Evolutionary conservation across 2,888 invertebrate genomes (phyloP).

Genomic region (Ectemnius cavifrons): DNA sequence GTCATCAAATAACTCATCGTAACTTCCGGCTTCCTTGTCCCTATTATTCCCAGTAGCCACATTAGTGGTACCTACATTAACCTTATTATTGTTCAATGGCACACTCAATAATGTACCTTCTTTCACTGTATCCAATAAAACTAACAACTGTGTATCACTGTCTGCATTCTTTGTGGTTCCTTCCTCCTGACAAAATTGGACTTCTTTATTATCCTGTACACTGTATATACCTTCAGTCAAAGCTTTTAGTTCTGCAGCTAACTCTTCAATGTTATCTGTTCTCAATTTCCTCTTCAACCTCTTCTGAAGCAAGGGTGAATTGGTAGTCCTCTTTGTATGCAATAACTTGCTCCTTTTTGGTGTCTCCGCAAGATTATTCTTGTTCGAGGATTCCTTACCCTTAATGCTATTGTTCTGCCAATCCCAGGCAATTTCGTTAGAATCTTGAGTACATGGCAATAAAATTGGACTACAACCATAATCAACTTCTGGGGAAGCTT

Average conservation of each 20-base stretch:
- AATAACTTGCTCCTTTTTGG: slow-evolving; percentile 61
- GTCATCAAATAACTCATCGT: slow-evolving; percentile 67
- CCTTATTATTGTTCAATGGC: background rate
- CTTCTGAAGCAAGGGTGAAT: slow-evolving; percentile 66
- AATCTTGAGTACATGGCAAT: slow-evolving; percentile 76
- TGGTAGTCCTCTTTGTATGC: slow-evolving; percentile 64
- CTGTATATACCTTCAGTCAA: slow-evolving; percentile 59
- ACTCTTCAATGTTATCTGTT: slow-evolving; percentile 59
- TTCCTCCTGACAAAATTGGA: background rate
- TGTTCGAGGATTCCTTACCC: slow-evolving; percentile 5
- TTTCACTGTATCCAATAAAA: slow-evolving; percentile 15
- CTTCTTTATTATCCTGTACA: slow-evolving; percentile 29
- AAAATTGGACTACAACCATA: slow-evolving; percentile 67
- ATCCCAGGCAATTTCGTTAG: slow-evolving; percentile 79
- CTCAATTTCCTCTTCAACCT: slow-evolving; percentile 64
- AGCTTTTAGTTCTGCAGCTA: slow-evolving; percentile 61
- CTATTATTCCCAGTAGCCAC: background rate
- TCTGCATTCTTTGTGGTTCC: background rate
- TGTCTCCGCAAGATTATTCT: slow-evolving; percentile 43
- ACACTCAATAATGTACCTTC: background rate
- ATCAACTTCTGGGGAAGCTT: slow-evolving; percentile 53
- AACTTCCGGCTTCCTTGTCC: slow-evolving; percentile 42
- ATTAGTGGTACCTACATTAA: slow-evolving; percentile 10
- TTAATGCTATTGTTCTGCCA: slow-evolving; percentile 73
- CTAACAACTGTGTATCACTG: slow-evolving; percentile 1